Evolutionary conservation across 2,888 invertebrate genomes (phyloP), one percentile per base, ranked within the genome.

Genomic region (Alsophila aescularia): DNA sequence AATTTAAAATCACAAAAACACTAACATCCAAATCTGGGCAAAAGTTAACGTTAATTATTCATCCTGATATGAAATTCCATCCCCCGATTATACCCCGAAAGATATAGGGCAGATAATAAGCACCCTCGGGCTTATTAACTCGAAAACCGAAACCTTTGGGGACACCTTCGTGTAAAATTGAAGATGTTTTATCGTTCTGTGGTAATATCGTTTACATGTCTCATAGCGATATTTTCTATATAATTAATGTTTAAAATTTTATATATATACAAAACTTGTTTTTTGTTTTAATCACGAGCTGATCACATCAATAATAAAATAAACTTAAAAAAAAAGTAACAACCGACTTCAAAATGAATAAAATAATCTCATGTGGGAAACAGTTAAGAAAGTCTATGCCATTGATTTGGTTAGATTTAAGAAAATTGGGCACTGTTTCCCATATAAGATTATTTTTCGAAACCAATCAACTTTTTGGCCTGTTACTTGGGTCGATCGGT

Each of bases 41-140:
- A 39, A 32, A 49, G 34, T 18, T 40, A 34, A 49, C 40, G 40
- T 40, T 34, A 49, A 15, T 40, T 24, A 34, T 49, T 49, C n/a
- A 14, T 35, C 16, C 29, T 3, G 39, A 44, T 39, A 13, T 10
- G 43, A 52, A 15, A 13, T 32, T 14, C 10, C 13, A 27, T 27
- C 29, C 41, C 31, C 37, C 7, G 39, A 44, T 37, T 44, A 52
- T 37, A 36, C 15, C 49, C 49, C 41, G 41, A 31, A 16, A 41
- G 27, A 41, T 16, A 41, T 41, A 14, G 14, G 12, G 24, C 31
- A 40, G 48, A 49, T 49, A 41, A 39, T 39, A 37, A 41, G 15
- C 41, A 41, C 41, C 41, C 47, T 39, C 34, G 49, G 40, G 49
- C 16, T 50, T 50, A 29, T 27, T 50, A 50, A 40, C 40, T 15